A percentile compares a stretch with the other conserved stretches of the same genome.
These are phyloP conservation scores for Agapornis roseicollis DNA, from an alignment of 2,113 vertebrate genomes.

Conservation along the genomic window DNA sequence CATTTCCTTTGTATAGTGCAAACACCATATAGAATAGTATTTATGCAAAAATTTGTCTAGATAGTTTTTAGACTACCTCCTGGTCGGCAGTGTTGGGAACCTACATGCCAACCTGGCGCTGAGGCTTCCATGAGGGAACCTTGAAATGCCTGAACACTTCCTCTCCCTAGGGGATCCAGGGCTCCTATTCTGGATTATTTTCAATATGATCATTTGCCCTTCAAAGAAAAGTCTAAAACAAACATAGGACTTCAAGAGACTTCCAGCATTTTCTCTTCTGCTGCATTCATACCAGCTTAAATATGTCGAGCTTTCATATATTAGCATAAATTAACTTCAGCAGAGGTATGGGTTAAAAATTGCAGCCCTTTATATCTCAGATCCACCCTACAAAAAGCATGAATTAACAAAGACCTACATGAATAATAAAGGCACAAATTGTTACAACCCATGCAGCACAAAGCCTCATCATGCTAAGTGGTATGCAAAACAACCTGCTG, in stretches of 20 bases:
- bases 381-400: background rate
- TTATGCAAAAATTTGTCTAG: background rate
- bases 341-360: background rate
- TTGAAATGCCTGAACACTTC: background rate
- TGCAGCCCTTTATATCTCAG: background rate
- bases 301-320: background rate
- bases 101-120: background rate
- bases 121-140: background rate
- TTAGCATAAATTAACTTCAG: background rate
- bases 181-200: background rate
- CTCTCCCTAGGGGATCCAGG: background rate
- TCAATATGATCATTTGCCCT: background rate
- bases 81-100: background rate
- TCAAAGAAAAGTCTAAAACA: background rate
- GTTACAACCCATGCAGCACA: background rate
- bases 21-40: fast-evolving
- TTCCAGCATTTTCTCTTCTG: background rate
- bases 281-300: background rate
- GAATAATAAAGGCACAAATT: background rate
- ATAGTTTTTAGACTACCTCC: background rate
- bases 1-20: fast-evolving
- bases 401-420: background rate
- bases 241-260: background rate
- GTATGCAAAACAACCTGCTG: background rate
- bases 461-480: background rate